Evolutionary conservation across 2,888 invertebrate genomes (phyloP), one percentile per base, ranked within the genome.

Genomic region (Cheilosia pagana): DNA sequence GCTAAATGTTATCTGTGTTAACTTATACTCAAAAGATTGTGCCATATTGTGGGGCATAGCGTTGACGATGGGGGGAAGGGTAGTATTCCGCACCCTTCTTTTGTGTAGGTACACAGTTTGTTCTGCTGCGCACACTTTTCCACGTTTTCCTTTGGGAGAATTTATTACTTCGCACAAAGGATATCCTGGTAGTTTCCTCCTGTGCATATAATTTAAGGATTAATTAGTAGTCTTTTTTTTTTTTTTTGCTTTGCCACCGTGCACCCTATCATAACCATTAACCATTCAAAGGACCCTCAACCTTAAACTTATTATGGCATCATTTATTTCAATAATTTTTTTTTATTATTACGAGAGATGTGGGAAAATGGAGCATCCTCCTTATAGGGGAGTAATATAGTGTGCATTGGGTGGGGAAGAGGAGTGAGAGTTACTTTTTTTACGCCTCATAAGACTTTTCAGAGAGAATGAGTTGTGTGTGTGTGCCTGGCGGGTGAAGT

Each of bases 141-240:
- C 28, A 53, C 57, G 52, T 74, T 70, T 65, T 75, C 65, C 52
- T 41, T 60, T 79, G 52, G 74, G 59, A 53, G 55, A 53, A 83
- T 79, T 79, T 75, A 83, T 83, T 79, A 75, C 79, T 65, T 74
- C 48, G 52, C 50, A 79, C 79, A 83, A 57, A 63, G 79, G 79
- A 83, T 83, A 65, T 83, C 83, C 79, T 83, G 83, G 70, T 79
- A 70, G 83, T 83, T 83, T 70, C 74, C 68, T 83, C 23, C 50
- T 72, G 67, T 68, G 72, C 79, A 59, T 70, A 78, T 74, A 75
- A 75, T 83, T 83, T 83, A 60, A 68, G 63, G 75, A 79, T 79
- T 83, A 83, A 83, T 83, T 83, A 83, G 79, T 79, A 70, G 2
- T 45, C 19, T 45, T 16, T 43, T 68, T 16, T 43, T 45, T 8